Conservation (phyloP, 1,140 invertebrate species). For the Coptotermes formosanus region DNA sequence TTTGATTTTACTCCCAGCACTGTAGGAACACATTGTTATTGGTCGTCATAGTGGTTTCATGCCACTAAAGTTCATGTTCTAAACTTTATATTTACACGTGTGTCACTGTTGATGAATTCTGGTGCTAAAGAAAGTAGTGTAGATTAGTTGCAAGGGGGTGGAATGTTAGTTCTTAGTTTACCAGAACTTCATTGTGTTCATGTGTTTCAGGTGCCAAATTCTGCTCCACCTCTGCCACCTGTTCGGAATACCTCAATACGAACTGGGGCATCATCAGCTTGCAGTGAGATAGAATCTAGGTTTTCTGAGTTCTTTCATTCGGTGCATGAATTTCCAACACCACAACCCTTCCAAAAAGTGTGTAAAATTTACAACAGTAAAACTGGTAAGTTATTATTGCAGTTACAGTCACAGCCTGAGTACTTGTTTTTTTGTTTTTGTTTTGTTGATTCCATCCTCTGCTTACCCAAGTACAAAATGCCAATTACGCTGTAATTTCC, state of each 20-base stretch:
- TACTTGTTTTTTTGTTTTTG: no score
- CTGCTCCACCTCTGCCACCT: constrained; percentile 40
- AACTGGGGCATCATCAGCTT: constrained; percentile 38
- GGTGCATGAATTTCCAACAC: constrained; percentile 51
- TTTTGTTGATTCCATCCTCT: no score
- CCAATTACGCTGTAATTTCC: no score
- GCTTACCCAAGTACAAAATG: no score
- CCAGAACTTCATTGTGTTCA: neutral
- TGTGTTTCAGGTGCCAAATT: constrained; percentile 36
- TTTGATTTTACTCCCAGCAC: no score
- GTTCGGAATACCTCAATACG: constrained; percentile 42
- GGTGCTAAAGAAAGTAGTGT: neutral
- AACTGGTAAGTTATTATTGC: constrained; percentile 28
- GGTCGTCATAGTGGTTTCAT: no score
- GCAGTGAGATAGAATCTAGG: constrained; percentile 50
- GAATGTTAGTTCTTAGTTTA: neutral
- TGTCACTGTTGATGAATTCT: no score
- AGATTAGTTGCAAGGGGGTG: no score
- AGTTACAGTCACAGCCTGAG: no score
- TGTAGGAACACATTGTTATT: no score
- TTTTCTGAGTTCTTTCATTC: constrained; percentile 54
- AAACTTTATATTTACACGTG: no score
- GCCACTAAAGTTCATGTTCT: no score
- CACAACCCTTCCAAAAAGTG: constrained; percentile 51
- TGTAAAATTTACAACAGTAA: constrained; percentile 57